A percentile compares a stretch with the other conserved stretches of the same genome.
These are phyloP conservation scores for Protaetia brevitarsis DNA, from an alignment of 1,140 invertebrate species.

Conservation along the genomic window DNA sequence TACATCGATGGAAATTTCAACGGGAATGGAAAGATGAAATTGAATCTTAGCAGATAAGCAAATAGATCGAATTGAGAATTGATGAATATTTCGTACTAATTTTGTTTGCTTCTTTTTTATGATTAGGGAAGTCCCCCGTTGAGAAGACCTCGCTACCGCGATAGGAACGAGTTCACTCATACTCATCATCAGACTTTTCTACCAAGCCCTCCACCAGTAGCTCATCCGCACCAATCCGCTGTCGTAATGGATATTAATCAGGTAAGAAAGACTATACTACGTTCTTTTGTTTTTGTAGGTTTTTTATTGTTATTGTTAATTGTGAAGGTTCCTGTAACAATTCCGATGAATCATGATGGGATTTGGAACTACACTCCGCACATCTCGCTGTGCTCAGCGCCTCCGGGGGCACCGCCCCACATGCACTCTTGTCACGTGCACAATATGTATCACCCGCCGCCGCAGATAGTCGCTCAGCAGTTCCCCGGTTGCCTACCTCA, in stretches of 20 bases:
- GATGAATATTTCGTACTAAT: too few relatives aligned
- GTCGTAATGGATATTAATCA: conserved; percentile 57
- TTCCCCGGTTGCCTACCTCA: conserved; percentile 44
- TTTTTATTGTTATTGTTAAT: background rate
- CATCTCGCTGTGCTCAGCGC: conserved; percentile 53
- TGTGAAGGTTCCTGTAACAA: conserved; percentile 54
- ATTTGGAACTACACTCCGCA: conserved; percentile 54
- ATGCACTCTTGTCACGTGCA: conserved; percentile 53
- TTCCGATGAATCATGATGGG: conserved; percentile 57
- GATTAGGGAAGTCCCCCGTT: conserved; percentile 46
- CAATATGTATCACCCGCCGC: conserved; percentile 45
- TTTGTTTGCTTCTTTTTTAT: conserved; percentile 15
- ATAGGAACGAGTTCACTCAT: conserved; percentile 45
- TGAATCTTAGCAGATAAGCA: too few relatives aligned
- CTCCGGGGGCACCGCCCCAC: conserved; percentile 51
- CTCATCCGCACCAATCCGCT: conserved; percentile 47
- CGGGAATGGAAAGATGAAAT: too few relatives aligned
- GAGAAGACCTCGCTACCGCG: conserved; percentile 50
- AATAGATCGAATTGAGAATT: too few relatives aligned
- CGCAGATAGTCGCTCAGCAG: conserved; percentile 48
- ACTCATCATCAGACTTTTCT: conserved; percentile 49
- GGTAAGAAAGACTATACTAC: too few relatives aligned
- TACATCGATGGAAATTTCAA: too few relatives aligned
- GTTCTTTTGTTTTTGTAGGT: background rate
- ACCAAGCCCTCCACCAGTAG: conserved; percentile 50